Base-by-base conservation (phyloP, 2,888 invertebrate genomes). In the Bembecia ichneumoniformis region DNA sequence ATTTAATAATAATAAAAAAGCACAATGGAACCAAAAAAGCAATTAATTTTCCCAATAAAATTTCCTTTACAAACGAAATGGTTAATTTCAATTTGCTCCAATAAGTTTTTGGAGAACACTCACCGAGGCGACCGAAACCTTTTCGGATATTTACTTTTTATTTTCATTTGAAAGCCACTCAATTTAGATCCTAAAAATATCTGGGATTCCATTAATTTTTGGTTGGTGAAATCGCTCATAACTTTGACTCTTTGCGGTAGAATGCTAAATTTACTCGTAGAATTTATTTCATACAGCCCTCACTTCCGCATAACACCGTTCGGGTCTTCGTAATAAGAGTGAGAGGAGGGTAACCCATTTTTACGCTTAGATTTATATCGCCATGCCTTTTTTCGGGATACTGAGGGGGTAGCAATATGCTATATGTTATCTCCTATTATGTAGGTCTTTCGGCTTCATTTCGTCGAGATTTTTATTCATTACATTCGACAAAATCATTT, bases 301-400 rank as follows among this genome's bases (percentile, higher is more conserved):
- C 40, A 14, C 17, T 44, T 16, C 17, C 17, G 46, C 49, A 45
- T 56, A 49, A 47, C 44, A 9, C 53, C 52, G 44, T 55, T 53
- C 60, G 46, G 15, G 50, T 50, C 54, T 45, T 58, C 58, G 60
- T 60, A 62, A 63, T 54, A 53, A 51, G 52, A 49, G 54, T 48
- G 55, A 48, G 50, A 47, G 35, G 49, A 48, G 49, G 17, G 44
- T 17, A 45, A 47, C 50, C 58, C 54, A 59, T 58, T 60, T 60
- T 59, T 58, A 56, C 57, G 56, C 51, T 54, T 51, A 61, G 62
- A 64, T 64, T 61, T 64, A 64, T 62, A 59, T 60, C 54, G 53
- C 54, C 54, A 54, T 57, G 58, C 60, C 58, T 58, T 63, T 62
- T 54, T 62, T 60, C 49, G 55, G 57, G 51, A 56, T 55, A 61